These are phyloP conservation scores for Trileptium ribeirensis DNA, from an alignment of 2,888 invertebrate species.

Conservation along the genomic window DNA sequence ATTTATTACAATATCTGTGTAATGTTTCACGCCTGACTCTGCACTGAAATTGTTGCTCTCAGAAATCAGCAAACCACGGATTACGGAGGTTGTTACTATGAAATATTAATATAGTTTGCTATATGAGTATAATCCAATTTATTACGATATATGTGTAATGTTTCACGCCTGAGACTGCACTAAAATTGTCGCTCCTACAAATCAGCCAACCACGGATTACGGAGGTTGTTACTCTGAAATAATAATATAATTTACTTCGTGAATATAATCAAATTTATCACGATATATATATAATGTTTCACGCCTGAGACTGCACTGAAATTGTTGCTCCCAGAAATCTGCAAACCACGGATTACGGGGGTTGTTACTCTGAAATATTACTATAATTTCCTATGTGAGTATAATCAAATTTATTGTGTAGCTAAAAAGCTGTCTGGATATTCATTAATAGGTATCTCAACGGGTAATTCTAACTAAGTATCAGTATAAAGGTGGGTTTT, in stretches of 20 bases:
- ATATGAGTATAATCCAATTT: no score
- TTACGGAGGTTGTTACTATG: slow-evolving; percentile 63
- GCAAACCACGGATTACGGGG: slow-evolving; percentile 65
- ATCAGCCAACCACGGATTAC: slow-evolving; percentile 69
- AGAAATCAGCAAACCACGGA: slow-evolving; percentile 69
- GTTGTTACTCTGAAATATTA: slow-evolving; percentile 62
- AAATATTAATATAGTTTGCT: slow-evolving; percentile 54
- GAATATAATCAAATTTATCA: no score
- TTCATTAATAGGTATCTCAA: no score
- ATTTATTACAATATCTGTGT: background rate
- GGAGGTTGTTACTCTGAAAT: slow-evolving; percentile 61
- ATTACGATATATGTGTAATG: background rate
- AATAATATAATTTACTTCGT: slow-evolving; percentile 52
- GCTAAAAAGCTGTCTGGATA: no score
- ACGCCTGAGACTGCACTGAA: slow-evolving; percentile 57
- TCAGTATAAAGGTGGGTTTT: no score
- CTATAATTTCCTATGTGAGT: no score
- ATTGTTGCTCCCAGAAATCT: slow-evolving; percentile 70
- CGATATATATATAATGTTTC: background rate
- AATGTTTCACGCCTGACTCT: slow-evolving; percentile 5
- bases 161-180: slow-evolving; percentile 53
- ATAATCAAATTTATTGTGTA: no score
- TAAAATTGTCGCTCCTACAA: slow-evolving; percentile 69
- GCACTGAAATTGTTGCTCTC: slow-evolving; percentile 67
- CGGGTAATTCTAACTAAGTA: no score